Percentiles rank a stretch among this genome's conserved stretches.
Conservation (phyloP, 1,140 invertebrate genomes). For the Papilio aristodemus region DNA sequence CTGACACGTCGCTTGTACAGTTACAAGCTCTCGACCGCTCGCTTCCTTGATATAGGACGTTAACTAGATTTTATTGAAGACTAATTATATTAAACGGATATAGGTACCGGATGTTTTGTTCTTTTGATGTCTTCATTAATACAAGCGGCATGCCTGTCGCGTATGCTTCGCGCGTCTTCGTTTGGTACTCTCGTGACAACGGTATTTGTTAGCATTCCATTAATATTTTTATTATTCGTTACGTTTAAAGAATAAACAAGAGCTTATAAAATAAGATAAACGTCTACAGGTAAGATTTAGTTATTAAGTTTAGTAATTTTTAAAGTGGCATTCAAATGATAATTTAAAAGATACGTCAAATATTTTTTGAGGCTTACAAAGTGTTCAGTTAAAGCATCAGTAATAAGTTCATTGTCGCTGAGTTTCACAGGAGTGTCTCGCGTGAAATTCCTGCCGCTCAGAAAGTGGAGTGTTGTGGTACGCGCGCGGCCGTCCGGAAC, state of each 20-base stretch:
- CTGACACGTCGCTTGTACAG: constrained; percentile 38
- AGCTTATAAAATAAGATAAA: too few species aligned
- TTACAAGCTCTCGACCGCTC: constrained; percentile 33
- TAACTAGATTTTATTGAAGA: constrained; percentile 39
- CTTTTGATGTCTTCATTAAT: neutral
- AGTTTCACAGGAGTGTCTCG: constrained; percentile 45
- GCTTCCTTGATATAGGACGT: constrained; percentile 54
- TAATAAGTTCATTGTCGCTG: constrained; percentile 50
- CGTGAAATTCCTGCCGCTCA: constrained; percentile 50
- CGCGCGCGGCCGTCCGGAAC: constrained; percentile 45
- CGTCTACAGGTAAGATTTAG: too few species aligned
- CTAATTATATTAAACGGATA: constrained; percentile 39
- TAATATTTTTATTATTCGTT: neutral
- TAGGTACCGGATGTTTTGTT: constrained; percentile 37
- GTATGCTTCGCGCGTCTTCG: neutral
- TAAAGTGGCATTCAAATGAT: too few species aligned
- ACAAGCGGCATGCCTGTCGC: neutral
- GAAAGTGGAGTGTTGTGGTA: constrained; percentile 52
- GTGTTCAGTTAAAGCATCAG: constrained; percentile 27
- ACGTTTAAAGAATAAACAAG: neutral
- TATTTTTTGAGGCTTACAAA: constrained; percentile 14
- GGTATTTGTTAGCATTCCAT: neutral
- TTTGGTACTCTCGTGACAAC: neutral
- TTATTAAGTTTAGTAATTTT: too few species aligned
- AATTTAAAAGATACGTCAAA: too few species aligned